Base-by-base conservation (phyloP, 2,797 vertebrate genomes). In the Esox lucius region DNA sequence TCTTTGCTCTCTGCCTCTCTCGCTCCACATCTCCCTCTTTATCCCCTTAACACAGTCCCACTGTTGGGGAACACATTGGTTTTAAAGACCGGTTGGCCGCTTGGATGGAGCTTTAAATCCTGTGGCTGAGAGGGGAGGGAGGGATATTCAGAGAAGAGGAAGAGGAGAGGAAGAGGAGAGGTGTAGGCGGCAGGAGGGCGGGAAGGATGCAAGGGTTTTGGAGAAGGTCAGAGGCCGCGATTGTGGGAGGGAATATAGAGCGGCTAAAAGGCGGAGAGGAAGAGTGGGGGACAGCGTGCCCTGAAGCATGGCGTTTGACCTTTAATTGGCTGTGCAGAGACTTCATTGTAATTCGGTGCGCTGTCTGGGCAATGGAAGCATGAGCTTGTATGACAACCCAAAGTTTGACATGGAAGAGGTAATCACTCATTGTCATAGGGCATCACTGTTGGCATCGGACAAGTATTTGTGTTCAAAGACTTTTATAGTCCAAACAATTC, bases 291-390 rank as follows among this genome's bases (percentile, higher is more conserved):
- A 59, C 16, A 46, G 24, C 42, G 17, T 13, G 1, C 22, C 16
- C 71, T 15, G 31, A 16, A 72, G 56, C 13, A 46, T 67, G 17
- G 71, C 26, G 68, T 78, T 78, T 84, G 83, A 87, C 87, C 85
- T 86, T 87, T 81, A 2, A 22, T 9, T 67, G 68, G 70, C 71
- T 61, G 22, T 19, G 56, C 31, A 16, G 22, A 51, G 77, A 79
- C 71, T 28, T 79, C 49, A 7, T 78, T 79, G 84, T 79, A 67
- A 76, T 79, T 68, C 75, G 16, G 48, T 46, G n/a, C 46, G 35
- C 31, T 6, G 48, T 68, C 11, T 61, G 35, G 11, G 69, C 17
- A 5, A 35, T 35, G 31, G 16, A 4, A 3, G 17, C 48, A 46
- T 48, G 24, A 22, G n/a, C 26, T 22, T 11, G n/a, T 70, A 46